Evolutionary conservation across 92 coral and sea anemone genomes (phyloP), one percentile per base, ranked within the genome.

Genomic region (Metridium senile): DNA sequence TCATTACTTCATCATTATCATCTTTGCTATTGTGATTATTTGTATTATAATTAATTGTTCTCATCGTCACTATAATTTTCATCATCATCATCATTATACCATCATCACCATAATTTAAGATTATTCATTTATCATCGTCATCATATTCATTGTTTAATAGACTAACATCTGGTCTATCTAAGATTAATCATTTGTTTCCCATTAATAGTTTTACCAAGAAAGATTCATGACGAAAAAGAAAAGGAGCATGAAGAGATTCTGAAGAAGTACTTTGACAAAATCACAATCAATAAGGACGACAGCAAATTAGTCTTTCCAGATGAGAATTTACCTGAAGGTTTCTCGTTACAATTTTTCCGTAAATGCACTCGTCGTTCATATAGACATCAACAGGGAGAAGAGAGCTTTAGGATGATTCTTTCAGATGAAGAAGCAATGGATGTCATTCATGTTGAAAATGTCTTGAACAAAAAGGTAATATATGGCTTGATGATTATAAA

Each of bases 361-460:
- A 71, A 71, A 64, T 32, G 17, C 27, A n/a, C n/a, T 1, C 65
- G 76, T 20, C 53, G 63, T 16, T 28, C 47, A 34, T 71, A 71
- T 58, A 22, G 45, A 0, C 52, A 54, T 58, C 1, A 30, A 4
- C 26, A 1, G 1, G 29, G 35, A 0, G 63, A 46, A 11, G 76
- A 53, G 19, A 46, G 28, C 1, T 71, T 53, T 28, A 45, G 61
- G 28, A 30, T 71, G 26, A 54, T 47, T 18, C 27, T 71, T 20
- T 71, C 76, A 52, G 76, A 71, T 1, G 76, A 71, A 54, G 66
- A 54, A 28, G 45, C 25, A 11, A 71, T 71, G 64, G 51, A 71
- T 31, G 65, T 71, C 8, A 26, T 22, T 22, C 2, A 2, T 22
- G 32, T 2, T 7, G 16, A 16, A 2, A 26, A 59, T 22, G 31